These are phyloP conservation scores for Brachionus koreanus DNA, from an alignment of 1,140 invertebrate genomes.

Conservation along the genomic window DNA sequence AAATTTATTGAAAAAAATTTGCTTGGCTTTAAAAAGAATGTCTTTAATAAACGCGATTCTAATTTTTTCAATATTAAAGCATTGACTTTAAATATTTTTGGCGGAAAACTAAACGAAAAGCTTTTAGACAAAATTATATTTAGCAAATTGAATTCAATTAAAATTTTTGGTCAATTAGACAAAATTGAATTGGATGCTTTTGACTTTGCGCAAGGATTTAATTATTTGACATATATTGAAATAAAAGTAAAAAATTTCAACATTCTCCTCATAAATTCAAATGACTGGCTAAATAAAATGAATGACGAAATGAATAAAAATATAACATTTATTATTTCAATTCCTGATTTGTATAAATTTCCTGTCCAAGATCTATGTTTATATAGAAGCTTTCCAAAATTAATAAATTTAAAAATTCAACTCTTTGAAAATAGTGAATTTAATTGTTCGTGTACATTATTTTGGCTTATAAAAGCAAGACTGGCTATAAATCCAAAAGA, in stretches of 20 bases:
- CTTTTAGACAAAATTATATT: neutral
- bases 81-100: neutral
- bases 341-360: neutral
- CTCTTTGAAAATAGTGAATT: neutral
- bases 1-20: neutral
- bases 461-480: neutral
- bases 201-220: neutral
- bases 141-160: neutral
- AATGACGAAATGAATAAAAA: neutral
- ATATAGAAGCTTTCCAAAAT: neutral
- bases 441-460: neutral
- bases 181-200: neutral
- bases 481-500: neutral
- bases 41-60: neutral
- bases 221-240: neutral
- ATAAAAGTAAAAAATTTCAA: neutral
- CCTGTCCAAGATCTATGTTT: neutral
- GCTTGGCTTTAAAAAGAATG: neutral
- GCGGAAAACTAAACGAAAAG: neutral
- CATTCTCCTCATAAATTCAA: neutral
- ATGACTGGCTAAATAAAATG: neutral
- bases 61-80: neutral
- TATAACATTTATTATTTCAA: neutral
- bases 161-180: neutral
- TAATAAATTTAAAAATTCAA: neutral